These are phyloP conservation scores for Papilio polyxenes DNA, from an alignment of 1,140 invertebrate species.

Conservation along the genomic window DNA sequence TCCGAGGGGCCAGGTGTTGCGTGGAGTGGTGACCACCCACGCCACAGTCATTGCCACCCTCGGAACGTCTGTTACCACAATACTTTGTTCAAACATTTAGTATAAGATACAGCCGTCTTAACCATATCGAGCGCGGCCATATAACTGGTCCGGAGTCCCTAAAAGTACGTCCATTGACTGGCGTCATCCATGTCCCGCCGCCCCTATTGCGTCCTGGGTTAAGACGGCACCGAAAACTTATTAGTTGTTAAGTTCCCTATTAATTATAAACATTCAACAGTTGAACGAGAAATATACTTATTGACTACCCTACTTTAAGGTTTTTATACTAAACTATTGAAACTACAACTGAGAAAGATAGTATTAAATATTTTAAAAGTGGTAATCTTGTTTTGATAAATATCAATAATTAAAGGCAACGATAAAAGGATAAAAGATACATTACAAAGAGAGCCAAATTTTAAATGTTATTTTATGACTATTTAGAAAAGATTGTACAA, in stretches of 20 bases:
- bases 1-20: slow-evolving; percentile 77
- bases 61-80: slow-evolving; percentile 77
- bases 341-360: not conserved
- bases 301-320: not conserved
- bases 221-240: not conserved
- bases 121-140: not conserved
- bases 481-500: not conserved
- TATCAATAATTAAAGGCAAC: not conserved
- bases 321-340: not conserved
- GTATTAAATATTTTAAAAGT: not conserved
- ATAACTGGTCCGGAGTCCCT: no score
- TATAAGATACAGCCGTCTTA: not conserved
- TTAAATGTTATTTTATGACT: not conserved
- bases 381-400: not conserved
- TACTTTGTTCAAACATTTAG: not conserved
- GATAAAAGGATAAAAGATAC: not conserved
- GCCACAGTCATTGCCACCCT: slow-evolving; percentile 80
- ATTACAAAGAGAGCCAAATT: not conserved
- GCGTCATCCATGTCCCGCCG: not conserved
- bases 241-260: not conserved
- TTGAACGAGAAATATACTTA: not conserved
- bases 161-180: no score
- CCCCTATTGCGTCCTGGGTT: not conserved
- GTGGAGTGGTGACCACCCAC: slow-evolving; percentile 73
- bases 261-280: not conserved